Evolutionary conservation across 2,797 vertebrate species (phyloP).

Genomic region (Ambastaia sidthimunki): DNA sequence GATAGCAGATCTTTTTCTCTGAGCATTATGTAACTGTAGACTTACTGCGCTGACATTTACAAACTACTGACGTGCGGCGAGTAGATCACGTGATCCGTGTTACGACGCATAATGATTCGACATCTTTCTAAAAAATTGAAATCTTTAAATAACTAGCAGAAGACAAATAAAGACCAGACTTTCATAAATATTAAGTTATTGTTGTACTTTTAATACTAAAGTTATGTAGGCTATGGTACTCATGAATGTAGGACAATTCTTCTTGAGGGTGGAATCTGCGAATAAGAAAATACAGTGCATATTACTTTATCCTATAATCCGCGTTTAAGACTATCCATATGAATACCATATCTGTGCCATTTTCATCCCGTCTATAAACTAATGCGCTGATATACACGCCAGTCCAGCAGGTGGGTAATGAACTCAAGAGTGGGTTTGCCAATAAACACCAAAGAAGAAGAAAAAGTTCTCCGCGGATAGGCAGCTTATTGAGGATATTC

Average conservation of each 20-base stretch:
- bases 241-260: too few relatives aligned
- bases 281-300: not conserved
- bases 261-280: slow-evolving; percentile 2
- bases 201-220: not conserved
- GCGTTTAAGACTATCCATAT: not conserved
- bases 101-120: not conserved
- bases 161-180: not conserved
- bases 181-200: not conserved
- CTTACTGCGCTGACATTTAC: not conserved
- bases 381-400: too few relatives aligned
- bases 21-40: not conserved
- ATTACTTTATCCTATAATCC: not conserved
- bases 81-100: fast-evolving
- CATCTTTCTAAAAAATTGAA: not conserved
- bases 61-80: not conserved
- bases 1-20: not conserved
- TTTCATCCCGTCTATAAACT: too few relatives aligned
- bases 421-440: too few relatives aligned
- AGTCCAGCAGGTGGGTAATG: too few relatives aligned
- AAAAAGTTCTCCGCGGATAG: not conserved
- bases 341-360: not conserved
- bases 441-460: too few relatives aligned
- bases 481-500: not conserved
- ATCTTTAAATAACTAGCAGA: not conserved
- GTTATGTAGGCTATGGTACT: not conserved